A percentile compares a stretch with the other conserved stretches of the same genome.
These are phyloP conservation scores for Aselliscus stoliczkanus DNA, from an alignment of 2,797 vertebrate species.

Conservation along the genomic window DNA sequence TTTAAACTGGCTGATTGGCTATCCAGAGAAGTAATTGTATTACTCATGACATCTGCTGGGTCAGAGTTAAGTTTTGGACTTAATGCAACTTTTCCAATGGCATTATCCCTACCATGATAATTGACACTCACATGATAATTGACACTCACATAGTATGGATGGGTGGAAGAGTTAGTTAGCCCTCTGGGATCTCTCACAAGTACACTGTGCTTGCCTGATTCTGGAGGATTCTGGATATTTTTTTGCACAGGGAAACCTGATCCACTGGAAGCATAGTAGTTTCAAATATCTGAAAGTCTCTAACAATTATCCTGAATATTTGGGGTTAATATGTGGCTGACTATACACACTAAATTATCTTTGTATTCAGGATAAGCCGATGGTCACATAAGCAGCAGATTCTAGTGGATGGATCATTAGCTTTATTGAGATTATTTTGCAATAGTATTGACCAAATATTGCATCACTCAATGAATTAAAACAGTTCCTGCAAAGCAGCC, in stretches of 20 bases:
- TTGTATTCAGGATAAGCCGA: not conserved
- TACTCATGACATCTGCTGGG: not conserved
- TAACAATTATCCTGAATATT: not conserved
- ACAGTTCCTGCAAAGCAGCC: not conserved
- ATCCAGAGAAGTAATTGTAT: not conserved
- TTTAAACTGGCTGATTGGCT: not conserved
- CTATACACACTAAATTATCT: not conserved
- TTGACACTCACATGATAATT: not conserved
- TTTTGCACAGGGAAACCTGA: not conserved
- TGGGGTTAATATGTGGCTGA: not conserved
- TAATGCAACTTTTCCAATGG: not conserved
- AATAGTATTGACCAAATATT: not conserved
- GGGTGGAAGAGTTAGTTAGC: not conserved
- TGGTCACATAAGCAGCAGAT: not conserved
- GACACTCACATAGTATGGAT: not conserved
- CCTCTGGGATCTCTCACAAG: not conserved
- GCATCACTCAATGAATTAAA: not conserved
- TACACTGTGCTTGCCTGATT: not conserved
- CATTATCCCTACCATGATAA: not conserved
- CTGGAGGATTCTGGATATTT: not conserved
- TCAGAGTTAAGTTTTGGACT: not conserved
- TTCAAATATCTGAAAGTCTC: not conserved
- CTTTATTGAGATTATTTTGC: not conserved
- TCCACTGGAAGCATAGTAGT: not conserved
- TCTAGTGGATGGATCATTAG: not conserved